A percentile compares a stretch with the other conserved stretches of the same genome.
Conservation (phyloP, 1,140 invertebrate species). For the Bombyx mandarina region DNA sequence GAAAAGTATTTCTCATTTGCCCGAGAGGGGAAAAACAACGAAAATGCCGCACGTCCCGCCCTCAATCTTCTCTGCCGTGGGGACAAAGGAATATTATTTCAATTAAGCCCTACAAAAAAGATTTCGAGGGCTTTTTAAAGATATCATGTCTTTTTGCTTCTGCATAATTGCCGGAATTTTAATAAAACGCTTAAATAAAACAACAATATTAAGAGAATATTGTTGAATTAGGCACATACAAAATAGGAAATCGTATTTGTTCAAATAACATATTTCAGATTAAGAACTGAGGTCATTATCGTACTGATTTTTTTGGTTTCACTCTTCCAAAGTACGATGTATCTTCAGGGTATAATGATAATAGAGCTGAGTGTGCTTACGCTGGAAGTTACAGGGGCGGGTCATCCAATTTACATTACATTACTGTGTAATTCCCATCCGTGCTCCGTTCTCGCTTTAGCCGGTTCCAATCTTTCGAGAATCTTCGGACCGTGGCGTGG, state of each 20-base stretch:
- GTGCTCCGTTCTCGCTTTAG: background rate
- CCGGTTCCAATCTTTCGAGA: slow-evolving; percentile 4
- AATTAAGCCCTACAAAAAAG: slow-evolving; percentile 32
- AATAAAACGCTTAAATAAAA: no score
- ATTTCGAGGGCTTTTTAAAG: slow-evolving; percentile 16
- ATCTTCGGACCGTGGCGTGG: slow-evolving; percentile 2
- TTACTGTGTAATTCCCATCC: slow-evolving; percentile 2
- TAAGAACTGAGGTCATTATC: no score
- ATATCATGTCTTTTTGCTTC: slow-evolving; percentile 5
- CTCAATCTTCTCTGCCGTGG: slow-evolving; percentile 37
- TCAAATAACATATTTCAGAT: no score
- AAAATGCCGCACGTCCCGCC: slow-evolving; percentile 27
- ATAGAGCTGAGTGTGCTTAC: background rate
- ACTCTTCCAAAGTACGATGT: no score
- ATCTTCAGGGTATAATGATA: background rate
- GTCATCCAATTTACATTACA: slow-evolving; percentile 4
- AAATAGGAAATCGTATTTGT: no score
- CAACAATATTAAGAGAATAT: no score
- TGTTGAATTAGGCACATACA: no score
- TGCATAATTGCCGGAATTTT: slow-evolving; percentile 12
- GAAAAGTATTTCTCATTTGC: slow-evolving; percentile 43
- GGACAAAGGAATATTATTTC: slow-evolving; percentile 45
- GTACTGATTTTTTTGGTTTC: no score
- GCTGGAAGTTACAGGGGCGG: background rate
- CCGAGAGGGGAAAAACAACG: slow-evolving; percentile 32